Evolutionary conservation across 2,113 vertebrate species (phyloP).

Genomic region (Rhineura floridana): DNA sequence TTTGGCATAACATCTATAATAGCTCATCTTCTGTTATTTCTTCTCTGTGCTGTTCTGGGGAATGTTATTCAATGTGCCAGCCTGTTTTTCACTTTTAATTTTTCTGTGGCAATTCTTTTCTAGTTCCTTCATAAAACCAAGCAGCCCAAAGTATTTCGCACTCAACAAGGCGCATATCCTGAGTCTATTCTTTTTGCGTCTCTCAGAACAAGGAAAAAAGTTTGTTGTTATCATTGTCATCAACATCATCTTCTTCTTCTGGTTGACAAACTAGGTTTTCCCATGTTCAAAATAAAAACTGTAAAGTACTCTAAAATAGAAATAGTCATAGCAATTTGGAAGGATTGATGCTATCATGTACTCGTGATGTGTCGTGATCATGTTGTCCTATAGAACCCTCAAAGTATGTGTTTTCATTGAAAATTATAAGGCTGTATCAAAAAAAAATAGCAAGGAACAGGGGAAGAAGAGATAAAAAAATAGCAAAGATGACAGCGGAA

Average conservation of each 20-base stretch:
- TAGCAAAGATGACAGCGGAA: too few relatives aligned
- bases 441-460: too few relatives aligned
- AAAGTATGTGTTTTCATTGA: background rate
- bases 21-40: conserved; percentile 63
- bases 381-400: background rate
- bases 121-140: conserved; percentile 29
- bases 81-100: conserved; percentile 31
- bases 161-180: background rate
- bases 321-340: background rate
- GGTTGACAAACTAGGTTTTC: background rate
- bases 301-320: background rate
- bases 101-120: background rate
- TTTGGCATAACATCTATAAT: conserved; percentile 62
- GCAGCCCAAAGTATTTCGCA: conserved; percentile 3
- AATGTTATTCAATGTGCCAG: conserved; percentile 56
- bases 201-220: too few relatives aligned
- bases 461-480: too few relatives aligned
- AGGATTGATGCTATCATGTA: background rate
- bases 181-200: background rate
- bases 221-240: background rate
- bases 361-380: background rate
- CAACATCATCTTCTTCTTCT: background rate
- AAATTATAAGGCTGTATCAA: background rate
- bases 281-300: background rate
- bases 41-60: conserved; percentile 52